Percentiles rank a stretch among this genome's conserved stretches.
Conservation (phyloP, 2,113 vertebrate species). For the Caranx melampygus region DNA sequence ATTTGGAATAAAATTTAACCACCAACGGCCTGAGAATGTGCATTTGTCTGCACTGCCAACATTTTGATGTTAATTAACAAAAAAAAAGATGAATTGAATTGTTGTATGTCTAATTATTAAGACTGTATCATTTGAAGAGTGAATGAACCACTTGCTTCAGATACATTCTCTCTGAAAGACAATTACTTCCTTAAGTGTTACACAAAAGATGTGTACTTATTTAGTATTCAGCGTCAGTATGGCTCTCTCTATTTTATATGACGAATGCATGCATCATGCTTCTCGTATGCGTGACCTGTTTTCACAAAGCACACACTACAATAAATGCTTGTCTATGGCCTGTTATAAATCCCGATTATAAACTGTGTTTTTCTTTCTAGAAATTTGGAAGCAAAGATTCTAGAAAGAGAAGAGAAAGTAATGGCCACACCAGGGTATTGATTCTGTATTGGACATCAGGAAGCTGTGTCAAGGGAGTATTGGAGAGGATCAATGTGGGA, state of each 20-base stretch:
- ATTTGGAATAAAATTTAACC: constrained; percentile 5
- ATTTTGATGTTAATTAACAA: not conserved
- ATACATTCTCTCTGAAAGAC: constrained; percentile 23
- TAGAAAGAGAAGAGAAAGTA: not conserved
- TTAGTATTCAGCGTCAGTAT: not conserved
- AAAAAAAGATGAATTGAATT: constrained; percentile 14
- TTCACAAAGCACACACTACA: not conserved
- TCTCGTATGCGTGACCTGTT: not conserved
- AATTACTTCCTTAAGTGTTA: constrained; percentile 10
- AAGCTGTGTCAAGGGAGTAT: not conserved
- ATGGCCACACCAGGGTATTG: not conserved
- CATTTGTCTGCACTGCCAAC: constrained; percentile 12
- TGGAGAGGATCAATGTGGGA: not conserved
- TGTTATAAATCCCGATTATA: not conserved
- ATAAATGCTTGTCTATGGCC: not conserved
- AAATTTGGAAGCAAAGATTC: too few relatives aligned
- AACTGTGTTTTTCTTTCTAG: not conserved
- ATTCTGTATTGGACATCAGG: not conserved
- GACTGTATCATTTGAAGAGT: not conserved
- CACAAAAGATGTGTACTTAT: not conserved
- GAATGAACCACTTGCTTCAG: constrained; percentile 38
- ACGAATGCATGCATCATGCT: not conserved
- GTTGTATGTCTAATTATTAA: constrained; percentile 13
- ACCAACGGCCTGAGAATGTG: not conserved
- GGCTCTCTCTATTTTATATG: not conserved